Evolutionary conservation across 2,888 invertebrate species (phyloP), one percentile per base, ranked within the genome.

Genomic region (Mythimna lalbum): DNA sequence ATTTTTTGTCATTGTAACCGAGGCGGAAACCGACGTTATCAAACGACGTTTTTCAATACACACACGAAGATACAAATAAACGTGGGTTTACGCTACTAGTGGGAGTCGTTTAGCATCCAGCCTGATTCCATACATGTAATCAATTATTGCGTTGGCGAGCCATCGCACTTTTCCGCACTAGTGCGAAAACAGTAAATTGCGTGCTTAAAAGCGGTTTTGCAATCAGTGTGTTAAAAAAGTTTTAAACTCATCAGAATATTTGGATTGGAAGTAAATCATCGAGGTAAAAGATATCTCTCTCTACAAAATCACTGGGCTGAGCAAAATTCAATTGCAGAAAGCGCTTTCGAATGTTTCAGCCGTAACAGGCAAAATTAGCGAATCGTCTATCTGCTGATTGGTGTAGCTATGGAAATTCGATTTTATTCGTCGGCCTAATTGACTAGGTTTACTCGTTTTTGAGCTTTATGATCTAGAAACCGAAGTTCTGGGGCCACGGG

Each of bases 341-440:
- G 60, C 63, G 63, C 49, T 78, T 81, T 67, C 63, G 60, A 78
- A 76, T 81, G 56, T 69, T 81, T 71, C 66, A 66, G 39, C n/a
- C 47, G 53, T 60, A 81, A 70, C 53, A 23, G 36, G 61, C 31
- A 39, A 61, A 78, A 66, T 81, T 71, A 52, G 57, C 36, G 43
- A 36, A 55, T 55, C 57, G 17, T 56, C 70, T 64, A 61, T 50
- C 31, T 63, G n/a, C 49, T 64, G 53, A 69, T 52, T 53, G 43
- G 27, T 63, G 19, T 62, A 33, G 33, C 19, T 63, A 23, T 53
- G 21, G 70, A 50, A 57, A 81, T 59, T 53, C 52, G 57, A 81
- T 77, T 60, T 21, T 63, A 65, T 39, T 23, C 49, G 14, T 36
- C 36, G 19, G 23, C 1, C n/a, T 27, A 7, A 59, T 61, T 49